A percentile compares a stretch with the other conserved stretches of the same genome.
phyloP scores from a whole-genome alignment of 2,888 invertebrate genomes.

The Apeira syringaria region DNA sequence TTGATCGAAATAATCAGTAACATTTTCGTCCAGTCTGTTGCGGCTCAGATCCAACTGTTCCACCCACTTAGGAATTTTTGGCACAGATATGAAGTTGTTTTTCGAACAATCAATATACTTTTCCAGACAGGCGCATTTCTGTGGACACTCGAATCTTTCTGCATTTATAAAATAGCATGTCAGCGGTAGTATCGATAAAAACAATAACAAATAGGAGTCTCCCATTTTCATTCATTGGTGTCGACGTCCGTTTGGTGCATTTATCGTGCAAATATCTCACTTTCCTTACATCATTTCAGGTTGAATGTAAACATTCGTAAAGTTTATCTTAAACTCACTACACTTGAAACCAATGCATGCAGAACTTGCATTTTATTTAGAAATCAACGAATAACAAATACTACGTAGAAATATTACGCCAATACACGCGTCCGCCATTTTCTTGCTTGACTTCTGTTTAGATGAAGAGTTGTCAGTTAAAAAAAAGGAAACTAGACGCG shows the following conservation, averaged over 20 bases:
- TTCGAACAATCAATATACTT: slow-evolving; percentile 90
- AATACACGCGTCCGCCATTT: slow-evolving; percentile 69
- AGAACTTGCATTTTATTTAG: slow-evolving; percentile 56
- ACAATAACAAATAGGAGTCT: slow-evolving; percentile 73
- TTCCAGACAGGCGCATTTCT: slow-evolving; percentile 88
- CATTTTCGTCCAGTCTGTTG: slow-evolving; percentile 71
- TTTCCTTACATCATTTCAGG: slow-evolving; percentile 71
- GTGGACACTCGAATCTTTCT: slow-evolving; percentile 84
- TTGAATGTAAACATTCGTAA: slow-evolving; percentile 40
- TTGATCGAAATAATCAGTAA: slow-evolving; percentile 60
- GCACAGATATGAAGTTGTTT: slow-evolving; percentile 87
- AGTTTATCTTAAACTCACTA: slow-evolving; percentile 45
- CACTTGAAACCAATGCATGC: slow-evolving; percentile 48
- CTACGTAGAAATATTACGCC: slow-evolving; percentile 61
- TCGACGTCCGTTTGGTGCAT: slow-evolving; percentile 61
- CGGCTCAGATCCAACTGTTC: slow-evolving; percentile 87
- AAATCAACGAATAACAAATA: slow-evolving; percentile 46
- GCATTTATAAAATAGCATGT: slow-evolving; percentile 54
- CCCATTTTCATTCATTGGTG: slow-evolving; percentile 78
- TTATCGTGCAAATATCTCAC: slow-evolving; percentile 47
- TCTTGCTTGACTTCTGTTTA: slow-evolving; percentile 43
- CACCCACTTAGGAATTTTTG: slow-evolving; percentile 90
- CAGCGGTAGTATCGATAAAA: slow-evolving; percentile 57
- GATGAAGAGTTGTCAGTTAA: too few relatives aligned
- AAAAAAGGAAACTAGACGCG: too few relatives aligned